Conservation (phyloP, 2,113 vertebrate genomes). For the Callospermophilus lateralis region DNA sequence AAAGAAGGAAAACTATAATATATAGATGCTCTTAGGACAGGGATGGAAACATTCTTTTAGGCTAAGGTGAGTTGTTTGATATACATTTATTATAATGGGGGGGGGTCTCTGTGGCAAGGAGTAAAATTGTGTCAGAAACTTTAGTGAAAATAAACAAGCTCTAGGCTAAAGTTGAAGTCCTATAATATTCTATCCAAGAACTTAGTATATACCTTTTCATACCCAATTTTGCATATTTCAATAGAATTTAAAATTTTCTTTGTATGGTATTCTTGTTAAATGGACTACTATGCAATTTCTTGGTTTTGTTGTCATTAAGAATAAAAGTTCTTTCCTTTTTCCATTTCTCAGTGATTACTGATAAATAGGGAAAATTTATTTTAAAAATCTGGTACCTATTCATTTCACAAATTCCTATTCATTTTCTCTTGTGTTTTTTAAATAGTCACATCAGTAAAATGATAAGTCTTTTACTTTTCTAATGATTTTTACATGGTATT, state of each 20-base stretch:
- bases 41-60: not conserved
- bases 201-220: not conserved
- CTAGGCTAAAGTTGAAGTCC: not conserved
- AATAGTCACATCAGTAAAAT: not conserved
- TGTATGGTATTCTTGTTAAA: not conserved
- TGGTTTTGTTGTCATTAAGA: not conserved
- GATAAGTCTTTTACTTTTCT: not conserved
- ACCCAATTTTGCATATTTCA: not conserved
- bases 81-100: not conserved
- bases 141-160: not conserved
- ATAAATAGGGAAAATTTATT: not conserved
- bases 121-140: not conserved
- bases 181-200: not conserved
- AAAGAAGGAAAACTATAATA: not conserved
- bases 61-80: not conserved
- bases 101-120: not conserved
- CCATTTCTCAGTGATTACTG: not conserved
- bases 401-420: not conserved
- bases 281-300: not conserved
- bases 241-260: not conserved
- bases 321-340: not conserved
- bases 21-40: not conserved
- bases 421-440: not conserved
- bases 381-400: not conserved
- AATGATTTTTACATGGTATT: constrained; percentile 7